Conservation (phyloP, 1,140 invertebrate species). For the Drosophila pallidifrons region DNA sequence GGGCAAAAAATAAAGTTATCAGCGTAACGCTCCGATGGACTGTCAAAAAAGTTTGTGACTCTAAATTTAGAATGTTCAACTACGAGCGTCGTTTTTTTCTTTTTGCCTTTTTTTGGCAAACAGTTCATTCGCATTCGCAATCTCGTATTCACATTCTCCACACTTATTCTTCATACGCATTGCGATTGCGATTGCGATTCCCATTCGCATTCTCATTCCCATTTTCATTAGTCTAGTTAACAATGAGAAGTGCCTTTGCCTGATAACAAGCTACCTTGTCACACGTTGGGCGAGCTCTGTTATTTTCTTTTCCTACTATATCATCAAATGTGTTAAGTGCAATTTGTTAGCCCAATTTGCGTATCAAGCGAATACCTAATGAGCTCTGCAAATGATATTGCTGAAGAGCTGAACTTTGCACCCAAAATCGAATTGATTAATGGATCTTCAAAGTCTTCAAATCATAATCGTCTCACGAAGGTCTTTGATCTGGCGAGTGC, state of each 20-base stretch:
- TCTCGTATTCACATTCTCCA: too few species aligned
- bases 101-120: not conserved
- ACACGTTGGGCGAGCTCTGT: not conserved
- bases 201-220: not conserved
- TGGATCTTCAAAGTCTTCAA: too few species aligned
- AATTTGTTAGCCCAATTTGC: constrained; percentile 23
- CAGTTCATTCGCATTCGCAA: constrained; percentile 5
- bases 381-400: too few species aligned
- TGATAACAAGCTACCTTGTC: constrained; percentile 16
- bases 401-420: not conserved
- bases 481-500: too few species aligned
- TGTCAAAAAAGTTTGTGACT: constrained; percentile 47
- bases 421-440: not conserved
- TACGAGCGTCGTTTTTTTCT: too few species aligned
- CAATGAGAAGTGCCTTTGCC: constrained; percentile 10
- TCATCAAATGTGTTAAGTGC: constrained; percentile 9
- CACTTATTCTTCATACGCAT: too few species aligned
- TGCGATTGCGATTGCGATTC: too few species aligned
- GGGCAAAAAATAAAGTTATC: constrained; percentile 34
- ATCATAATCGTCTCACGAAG: too few species aligned
- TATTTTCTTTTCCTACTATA: not conserved
- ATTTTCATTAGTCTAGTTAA: constrained; percentile 24
- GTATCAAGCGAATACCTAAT: not conserved
- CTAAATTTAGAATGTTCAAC: constrained; percentile 46
- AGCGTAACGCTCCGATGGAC: constrained; percentile 58